Evolutionary conservation across 2,888 invertebrate genomes (phyloP), one percentile per base, ranked within the genome.

Genomic region (Tenthredo mesomela): DNA sequence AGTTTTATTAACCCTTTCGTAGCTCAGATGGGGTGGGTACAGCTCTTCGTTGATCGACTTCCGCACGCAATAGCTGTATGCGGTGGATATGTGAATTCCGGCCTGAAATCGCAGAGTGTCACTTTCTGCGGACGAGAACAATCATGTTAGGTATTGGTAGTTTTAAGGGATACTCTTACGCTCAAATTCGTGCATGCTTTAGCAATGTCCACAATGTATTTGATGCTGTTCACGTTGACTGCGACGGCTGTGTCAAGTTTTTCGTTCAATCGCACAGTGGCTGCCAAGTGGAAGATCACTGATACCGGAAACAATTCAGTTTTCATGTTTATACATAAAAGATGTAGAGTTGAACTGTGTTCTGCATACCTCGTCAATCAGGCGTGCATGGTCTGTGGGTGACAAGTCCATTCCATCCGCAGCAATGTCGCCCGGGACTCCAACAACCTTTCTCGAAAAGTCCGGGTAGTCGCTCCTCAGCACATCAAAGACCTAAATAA

Each of bases 381-480:
- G 40, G 1, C 87, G 67, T 75, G 88, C 86, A 2, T 91, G 90
- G 86, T 94, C 93, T 61, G 88, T 87, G n/a, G 88, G 84, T 47
- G 92, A 91, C 15, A 94, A 90, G 10, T 94, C 94, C 67, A 94
- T 87, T 43, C 91, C 91, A 1, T 91, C 89, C 33, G 91, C 85
- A 58, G 88, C 86, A 86, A 93, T 93, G 86, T 94, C 94, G 12
- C 94, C 94, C 47, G 86, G 86, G 29, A 94, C 91, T 43, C 92
- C 90, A 73, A 90, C 87, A 33, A 94, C 87, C 91, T 94, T 94
- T 82, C 93, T 90, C 33, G 93, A 92, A 88, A 89, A 90, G 87
- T 90, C 88, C 82, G 92, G 90, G 88, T 89, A 78, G 85, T 86
- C 87, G 71, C 90, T 84, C 67, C 86, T 86, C 58, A 92, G 61